Conservation (phyloP, 2,113 vertebrate species). For the Notothenia coriiceps region DNA sequence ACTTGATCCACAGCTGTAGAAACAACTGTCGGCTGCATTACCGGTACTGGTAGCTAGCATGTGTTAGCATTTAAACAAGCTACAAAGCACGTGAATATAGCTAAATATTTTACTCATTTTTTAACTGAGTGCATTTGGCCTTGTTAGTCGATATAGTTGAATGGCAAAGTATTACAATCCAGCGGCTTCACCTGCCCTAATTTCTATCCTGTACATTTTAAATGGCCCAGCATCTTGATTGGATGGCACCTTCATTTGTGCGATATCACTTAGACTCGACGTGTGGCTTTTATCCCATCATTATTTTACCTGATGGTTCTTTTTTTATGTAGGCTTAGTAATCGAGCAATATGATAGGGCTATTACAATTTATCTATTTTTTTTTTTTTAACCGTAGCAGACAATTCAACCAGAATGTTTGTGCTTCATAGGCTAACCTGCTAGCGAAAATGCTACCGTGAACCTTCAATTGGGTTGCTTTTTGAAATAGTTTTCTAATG, state of each 20-base stretch:
- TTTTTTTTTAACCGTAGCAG: no score
- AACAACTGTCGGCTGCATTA: rapidly evolving
- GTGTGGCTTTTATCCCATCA: not conserved
- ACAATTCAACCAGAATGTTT: no score
- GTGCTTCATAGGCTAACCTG: not conserved
- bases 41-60: not conserved
- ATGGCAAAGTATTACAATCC: not conserved
- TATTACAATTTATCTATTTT: not conserved
- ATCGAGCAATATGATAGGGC: rapidly evolving
- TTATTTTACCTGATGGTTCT: not conserved
- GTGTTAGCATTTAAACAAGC: constrained; percentile 15
- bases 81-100: constrained; percentile 21
- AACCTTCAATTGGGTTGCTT: not conserved
- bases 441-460: not conserved
- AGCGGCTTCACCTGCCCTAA: not conserved
- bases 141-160: rapidly evolving
- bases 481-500: not conserved
- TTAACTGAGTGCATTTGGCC: not conserved
- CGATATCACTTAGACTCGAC: rapidly evolving
- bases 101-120: no score
- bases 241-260: not conserved
- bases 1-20: not conserved
- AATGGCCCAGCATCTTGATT: not conserved
- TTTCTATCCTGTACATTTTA: not conserved
- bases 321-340: not conserved